Base-by-base conservation (phyloP, 1,140 invertebrate species). In the Euborellia annulipes region DNA sequence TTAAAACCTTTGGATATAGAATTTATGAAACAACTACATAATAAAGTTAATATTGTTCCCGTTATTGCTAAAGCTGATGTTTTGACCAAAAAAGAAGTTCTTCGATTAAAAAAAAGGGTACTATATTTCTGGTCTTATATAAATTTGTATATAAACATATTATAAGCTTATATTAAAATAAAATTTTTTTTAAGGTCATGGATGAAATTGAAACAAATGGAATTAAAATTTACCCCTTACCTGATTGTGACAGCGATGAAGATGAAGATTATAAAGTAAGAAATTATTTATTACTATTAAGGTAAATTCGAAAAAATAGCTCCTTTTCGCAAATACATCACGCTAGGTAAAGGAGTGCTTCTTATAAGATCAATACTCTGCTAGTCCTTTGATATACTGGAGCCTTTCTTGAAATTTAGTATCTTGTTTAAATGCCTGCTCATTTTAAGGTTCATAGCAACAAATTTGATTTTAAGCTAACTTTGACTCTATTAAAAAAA, bases 41-140 rank as follows among this genome's bases (percentile, higher is more conserved):
- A 93, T 54, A 97, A 94, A 76, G 86, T 95, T 3, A 98, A 98
- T 62, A 94, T 99, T 58, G 91, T 99, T 56, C 95, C 95, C 50
- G 88, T 99, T 2, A 95, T 99, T 59, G 94, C 94, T 38, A 99
- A 98, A 71, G 89, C 94, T 20, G 96, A 99, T 68, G 92, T 91
- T 48, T 69, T 98, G 19, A 98, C 92, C 3, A 90, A 92, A 62
- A 91, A 93, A 55, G 96, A 99, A 73, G 80, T 85, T 47, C 67
- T 79, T 47, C 75, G 82, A 59, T 64, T 98, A 55, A 92, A 98
- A 70, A 80, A 84, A 66, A 79, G 82, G 58, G 79, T 79, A 57
- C 59, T 11, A 7, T 54, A 7, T 43, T 54, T 18, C 52, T 73
- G 70, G 72, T 86, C 4, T 73, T 86, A 71, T 78, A 84, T 57